Conservation (phyloP, 2,113 vertebrate genomes). For the Callospermophilus lateralis region DNA sequence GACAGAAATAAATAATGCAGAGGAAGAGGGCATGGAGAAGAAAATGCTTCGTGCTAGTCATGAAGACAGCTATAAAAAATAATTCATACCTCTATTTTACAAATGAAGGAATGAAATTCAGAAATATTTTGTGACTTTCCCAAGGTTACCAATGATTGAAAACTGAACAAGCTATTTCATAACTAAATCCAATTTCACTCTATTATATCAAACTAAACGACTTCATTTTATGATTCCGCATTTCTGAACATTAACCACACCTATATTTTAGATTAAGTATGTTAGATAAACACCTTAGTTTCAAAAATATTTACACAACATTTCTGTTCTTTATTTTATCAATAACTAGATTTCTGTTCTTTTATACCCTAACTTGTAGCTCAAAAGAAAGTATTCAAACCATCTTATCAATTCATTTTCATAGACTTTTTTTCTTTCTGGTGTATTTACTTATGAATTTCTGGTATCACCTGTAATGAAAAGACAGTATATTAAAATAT, state of each 20-base stretch:
- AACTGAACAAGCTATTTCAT: constrained; percentile 8
- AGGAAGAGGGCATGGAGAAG: not conserved
- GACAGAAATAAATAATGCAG: constrained; percentile 17
- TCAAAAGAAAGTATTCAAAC: not conserved
- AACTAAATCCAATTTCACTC: not conserved
- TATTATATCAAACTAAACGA: not conserved
- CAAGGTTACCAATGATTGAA: not conserved
- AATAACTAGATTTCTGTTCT: not conserved
- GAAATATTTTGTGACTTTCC: not conserved
- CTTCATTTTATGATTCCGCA: not conserved
- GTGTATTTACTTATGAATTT: not conserved
- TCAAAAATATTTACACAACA: not conserved
- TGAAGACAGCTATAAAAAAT: not conserved
- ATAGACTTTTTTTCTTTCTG: not conserved
- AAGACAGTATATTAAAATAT: not conserved
- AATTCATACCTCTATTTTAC: not conserved
- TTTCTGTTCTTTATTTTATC: not conserved
- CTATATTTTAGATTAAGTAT: not conserved
- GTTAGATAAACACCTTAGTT: not conserved
- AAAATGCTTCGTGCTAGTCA: not conserved
- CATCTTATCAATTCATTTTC: not conserved
- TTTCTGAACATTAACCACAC: not conserved
- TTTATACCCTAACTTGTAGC: not conserved
- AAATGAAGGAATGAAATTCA: not conserved
- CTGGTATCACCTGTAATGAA: not conserved